Percentiles rank a stretch among this genome's conserved stretches.
phyloP scores from a whole-genome alignment of 2,888 invertebrate genomes.

The Dendrolimus pini region DNA sequence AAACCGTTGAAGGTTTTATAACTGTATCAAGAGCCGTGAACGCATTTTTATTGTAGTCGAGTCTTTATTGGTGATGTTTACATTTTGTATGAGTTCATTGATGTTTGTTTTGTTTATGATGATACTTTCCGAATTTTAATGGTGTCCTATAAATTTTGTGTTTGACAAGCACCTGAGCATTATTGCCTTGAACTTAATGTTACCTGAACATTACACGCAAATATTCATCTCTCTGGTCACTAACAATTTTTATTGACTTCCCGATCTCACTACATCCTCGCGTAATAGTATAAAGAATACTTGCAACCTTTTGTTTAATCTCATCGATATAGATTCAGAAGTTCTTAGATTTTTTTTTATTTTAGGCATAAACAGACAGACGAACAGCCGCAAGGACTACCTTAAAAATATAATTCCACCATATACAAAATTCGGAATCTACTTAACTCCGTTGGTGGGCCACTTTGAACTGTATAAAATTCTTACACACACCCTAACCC shows the following conservation, averaged over 20 bases:
- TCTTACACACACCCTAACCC: not conserved
- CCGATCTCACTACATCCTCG: too few relatives aligned
- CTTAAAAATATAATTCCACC: too few relatives aligned
- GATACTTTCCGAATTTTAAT: not conserved
- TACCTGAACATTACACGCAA: not conserved
- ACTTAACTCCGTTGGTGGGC: not conserved
- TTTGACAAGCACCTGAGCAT: not conserved
- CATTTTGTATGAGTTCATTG: not conserved
- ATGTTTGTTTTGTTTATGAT: not conserved
- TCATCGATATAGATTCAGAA: too few relatives aligned
- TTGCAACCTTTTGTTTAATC: too few relatives aligned
- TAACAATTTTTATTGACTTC: too few relatives aligned
- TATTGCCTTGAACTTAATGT: not conserved
- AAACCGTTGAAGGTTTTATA: not conserved
- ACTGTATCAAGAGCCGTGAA: not conserved
- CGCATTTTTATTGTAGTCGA: not conserved
- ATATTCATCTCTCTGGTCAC: too few relatives aligned
- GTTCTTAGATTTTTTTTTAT: too few relatives aligned
- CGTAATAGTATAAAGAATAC: too few relatives aligned
- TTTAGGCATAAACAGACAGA: too few relatives aligned
- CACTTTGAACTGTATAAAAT: not conserved
- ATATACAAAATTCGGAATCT: not conserved
- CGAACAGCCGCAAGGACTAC: too few relatives aligned
- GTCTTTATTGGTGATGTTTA: not conserved
- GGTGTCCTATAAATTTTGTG: not conserved